Conservation (phyloP, 2,888 invertebrate species). For the Cecidostiba fungosa region DNA sequence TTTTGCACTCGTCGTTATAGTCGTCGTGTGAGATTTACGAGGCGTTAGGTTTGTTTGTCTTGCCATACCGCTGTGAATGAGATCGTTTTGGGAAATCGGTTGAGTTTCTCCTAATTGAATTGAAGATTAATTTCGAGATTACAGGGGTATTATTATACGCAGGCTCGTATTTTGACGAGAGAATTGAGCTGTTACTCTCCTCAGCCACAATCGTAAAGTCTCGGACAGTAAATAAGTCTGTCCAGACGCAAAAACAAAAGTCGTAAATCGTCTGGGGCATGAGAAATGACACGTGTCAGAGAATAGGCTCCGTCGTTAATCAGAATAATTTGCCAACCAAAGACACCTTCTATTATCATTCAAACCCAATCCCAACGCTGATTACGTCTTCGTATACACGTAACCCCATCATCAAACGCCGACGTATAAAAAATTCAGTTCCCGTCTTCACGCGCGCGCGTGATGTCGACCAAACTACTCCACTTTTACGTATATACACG, state of each 20-base stretch:
- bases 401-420: neutral
- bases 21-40: neutral
- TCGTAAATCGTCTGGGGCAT: neutral
- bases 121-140: constrained; percentile 3
- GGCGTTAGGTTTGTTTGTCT: neutral
- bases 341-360: neutral
- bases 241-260: neutral
- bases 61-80: neutral
- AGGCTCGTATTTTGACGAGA: neutral
- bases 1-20: neutral
- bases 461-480: neutral
- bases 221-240: neutral
- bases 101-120: constrained; percentile 13
- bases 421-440: constrained; percentile 19
- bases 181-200: neutral
- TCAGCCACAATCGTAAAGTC: neutral
- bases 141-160: neutral
- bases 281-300: neutral
- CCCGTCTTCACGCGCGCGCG: neutral
- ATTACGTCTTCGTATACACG: neutral
- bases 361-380: neutral
- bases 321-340: neutral
- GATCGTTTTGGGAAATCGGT: constrained; percentile 7
- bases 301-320: neutral
- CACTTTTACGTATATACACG: neutral